Evolutionary conservation across 2,113 vertebrate species (phyloP), one percentile per base, ranked within the genome.

Genomic region (Melanostigma gelatinosum): DNA sequence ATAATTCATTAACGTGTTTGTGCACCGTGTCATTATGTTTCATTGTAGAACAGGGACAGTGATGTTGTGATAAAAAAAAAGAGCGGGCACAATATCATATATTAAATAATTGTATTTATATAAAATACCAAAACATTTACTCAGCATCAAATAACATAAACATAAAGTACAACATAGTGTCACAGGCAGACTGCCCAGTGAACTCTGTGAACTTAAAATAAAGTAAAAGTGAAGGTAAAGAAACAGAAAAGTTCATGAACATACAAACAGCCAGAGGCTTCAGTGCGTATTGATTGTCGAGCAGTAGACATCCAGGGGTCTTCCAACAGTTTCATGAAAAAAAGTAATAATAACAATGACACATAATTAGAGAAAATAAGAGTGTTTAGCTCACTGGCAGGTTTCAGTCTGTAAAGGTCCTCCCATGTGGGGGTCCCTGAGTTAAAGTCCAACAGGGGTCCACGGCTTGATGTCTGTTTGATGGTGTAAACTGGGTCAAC

Each of bases 71-170:
- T 24, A 57, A 57, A 57, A 63, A 57, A 63, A 40, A 84, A 52
- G 29, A 80, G 2, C 22, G 3, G 20, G n/a, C 65, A 54, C 58
- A 44, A 38, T 34, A 32, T 36, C 15, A 70, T 90, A 89, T 83
- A 85, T 91, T 89, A 93, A 91, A 90, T 92, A 73, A 15, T 64
- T 92, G 91, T 93, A 91, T 94, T 94, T 80, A 78, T 88, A 91
- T 86, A 92, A 90, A 93, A 91, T 88, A 77, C 20, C 12, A 70
- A 84, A 79, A 89, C 85, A 70, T 88, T 85, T 83, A 68, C 69
- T 85, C 46, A 77, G 73, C 62, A 61, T 83, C 32, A 80, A 75
- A 48, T 20, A 24, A 24, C 24, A 24, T 65, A 54, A 85, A 81
- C 62, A 76, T 29, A 20, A 20, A 50, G n/a, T 29, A 65, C 9